Conservation (phyloP, 1,140 invertebrate species). For the Drosophila dunni region DNA sequence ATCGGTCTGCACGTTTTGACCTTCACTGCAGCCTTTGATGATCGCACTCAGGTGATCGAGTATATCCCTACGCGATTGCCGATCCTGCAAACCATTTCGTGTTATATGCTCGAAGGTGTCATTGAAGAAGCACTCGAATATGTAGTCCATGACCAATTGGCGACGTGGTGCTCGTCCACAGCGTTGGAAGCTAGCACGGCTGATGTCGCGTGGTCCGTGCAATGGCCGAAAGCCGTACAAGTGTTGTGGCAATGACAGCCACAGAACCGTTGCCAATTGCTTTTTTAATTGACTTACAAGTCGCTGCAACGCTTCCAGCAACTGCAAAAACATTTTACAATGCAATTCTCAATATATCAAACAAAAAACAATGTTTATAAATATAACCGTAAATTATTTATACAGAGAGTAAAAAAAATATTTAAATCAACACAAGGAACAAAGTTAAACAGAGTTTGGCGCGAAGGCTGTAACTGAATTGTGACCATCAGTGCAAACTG, state of each 20-base stretch:
- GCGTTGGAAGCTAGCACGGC: slow-evolving; percentile 50
- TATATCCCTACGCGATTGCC: slow-evolving; percentile 76
- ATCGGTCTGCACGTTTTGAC: slow-evolving; percentile 72
- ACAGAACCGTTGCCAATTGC: slow-evolving; percentile 63
- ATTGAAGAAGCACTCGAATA: slow-evolving; percentile 84
- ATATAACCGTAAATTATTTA: slow-evolving; percentile 1
- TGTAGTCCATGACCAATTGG: slow-evolving; percentile 78
- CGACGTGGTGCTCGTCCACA: slow-evolving; percentile 44
- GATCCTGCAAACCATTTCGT: slow-evolving; percentile 79
- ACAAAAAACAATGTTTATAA: not conserved
- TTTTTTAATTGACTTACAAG: slow-evolving; percentile 74
- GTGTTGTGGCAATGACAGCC: slow-evolving; percentile 48
- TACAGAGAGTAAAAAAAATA: not conserved
- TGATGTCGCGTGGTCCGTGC: slow-evolving; percentile 19
- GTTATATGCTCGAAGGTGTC: slow-evolving; percentile 80
- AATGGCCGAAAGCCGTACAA: slow-evolving; percentile 67
- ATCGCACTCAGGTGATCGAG: slow-evolving; percentile 82
- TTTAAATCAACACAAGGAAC: slow-evolving; percentile 18
- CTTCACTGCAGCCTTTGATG: slow-evolving; percentile 82
- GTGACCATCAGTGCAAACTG: slow-evolving; percentile 6
- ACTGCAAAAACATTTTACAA: slow-evolving; percentile 63
- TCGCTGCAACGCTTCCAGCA: slow-evolving; percentile 56
- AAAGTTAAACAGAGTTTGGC: slow-evolving; percentile 40
- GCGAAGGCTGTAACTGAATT: slow-evolving; percentile 42
- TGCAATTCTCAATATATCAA: slow-evolving; percentile 8